phyloP scores from a whole-genome alignment of 2,113 vertebrate species.

The Phrynosoma platyrhinos region DNA sequence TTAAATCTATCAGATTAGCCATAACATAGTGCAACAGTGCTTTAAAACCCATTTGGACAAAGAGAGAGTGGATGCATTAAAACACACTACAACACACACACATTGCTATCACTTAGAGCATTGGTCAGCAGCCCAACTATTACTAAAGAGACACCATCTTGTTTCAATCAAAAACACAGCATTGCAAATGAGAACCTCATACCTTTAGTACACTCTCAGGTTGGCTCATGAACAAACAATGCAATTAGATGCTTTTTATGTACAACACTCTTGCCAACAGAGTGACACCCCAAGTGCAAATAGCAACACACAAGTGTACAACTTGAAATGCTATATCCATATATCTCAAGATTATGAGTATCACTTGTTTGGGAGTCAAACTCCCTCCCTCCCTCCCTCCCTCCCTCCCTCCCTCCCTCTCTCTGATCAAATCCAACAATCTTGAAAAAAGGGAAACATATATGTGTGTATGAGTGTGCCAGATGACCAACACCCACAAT shows the following conservation, averaged over 20 bases:
- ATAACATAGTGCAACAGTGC: slow-evolving; percentile 28
- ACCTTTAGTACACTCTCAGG: slow-evolving; percentile 29
- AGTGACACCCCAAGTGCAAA: slow-evolving; percentile 30
- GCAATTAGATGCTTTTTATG: slow-evolving; percentile 32
- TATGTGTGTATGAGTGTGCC: too few relatives aligned
- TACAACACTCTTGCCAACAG: slow-evolving; percentile 13
- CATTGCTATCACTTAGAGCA: slow-evolving; percentile 69
- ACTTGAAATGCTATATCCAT: neutral
- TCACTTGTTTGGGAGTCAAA: too few relatives aligned
- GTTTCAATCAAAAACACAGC: slow-evolving; percentile 66
- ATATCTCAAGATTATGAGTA: too few relatives aligned
- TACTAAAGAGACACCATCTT: slow-evolving; percentile 62
- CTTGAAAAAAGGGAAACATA: too few relatives aligned
- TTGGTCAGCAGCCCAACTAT: slow-evolving; percentile 53
- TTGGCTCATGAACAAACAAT: slow-evolving; percentile 39
- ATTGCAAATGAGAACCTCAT: slow-evolving; percentile 33
- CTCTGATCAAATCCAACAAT: too few relatives aligned
- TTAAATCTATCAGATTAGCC: slow-evolving; percentile 50
- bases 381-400: too few relatives aligned
- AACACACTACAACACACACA: slow-evolving; percentile 45
- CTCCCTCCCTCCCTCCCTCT: too few relatives aligned
- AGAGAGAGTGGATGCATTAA: slow-evolving; percentile 53
- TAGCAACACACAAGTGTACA: neutral
- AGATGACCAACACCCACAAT: too few relatives aligned
- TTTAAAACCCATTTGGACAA: slow-evolving; percentile 68